Percentiles rank a stretch among this genome's conserved stretches.
Conservation (phyloP, 2,113 vertebrate species). For the Oxygymnocypris stewartii region DNA sequence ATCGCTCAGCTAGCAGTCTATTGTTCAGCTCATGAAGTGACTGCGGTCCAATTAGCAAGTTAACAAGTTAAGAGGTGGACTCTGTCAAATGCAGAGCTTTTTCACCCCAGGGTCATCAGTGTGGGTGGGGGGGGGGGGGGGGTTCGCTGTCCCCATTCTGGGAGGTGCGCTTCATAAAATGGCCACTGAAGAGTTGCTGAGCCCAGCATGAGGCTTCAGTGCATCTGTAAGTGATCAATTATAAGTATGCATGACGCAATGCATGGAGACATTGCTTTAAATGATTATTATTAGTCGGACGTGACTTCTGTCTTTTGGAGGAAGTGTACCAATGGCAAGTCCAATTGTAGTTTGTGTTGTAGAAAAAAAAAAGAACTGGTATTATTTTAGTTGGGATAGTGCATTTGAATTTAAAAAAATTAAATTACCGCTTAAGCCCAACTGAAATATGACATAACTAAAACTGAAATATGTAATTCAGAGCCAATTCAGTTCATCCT, state of each 20-base stretch:
- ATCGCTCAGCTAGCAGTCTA: slow-evolving; percentile 66
- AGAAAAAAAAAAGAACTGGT: neutral
- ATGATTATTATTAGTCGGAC: neutral
- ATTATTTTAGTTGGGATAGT: neutral
- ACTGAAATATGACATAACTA: neutral
- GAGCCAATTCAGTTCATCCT: slow-evolving; percentile 30
- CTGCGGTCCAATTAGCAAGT: slow-evolving; percentile 67
- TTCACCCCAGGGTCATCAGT: slow-evolving; percentile 62
- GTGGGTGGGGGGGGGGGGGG: slow-evolving; percentile 43
- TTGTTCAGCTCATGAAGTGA: slow-evolving; percentile 67
- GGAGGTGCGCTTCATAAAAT: slow-evolving; percentile 53
- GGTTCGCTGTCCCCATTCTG: slow-evolving; percentile 49
- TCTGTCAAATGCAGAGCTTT: slow-evolving; percentile 67
- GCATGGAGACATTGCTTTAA: too few species aligned
- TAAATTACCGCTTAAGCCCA: neutral
- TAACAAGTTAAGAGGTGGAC: slow-evolving; percentile 70
- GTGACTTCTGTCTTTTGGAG: neutral
- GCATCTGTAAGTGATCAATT: neutral
- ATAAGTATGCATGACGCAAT: neutral
- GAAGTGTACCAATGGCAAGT: neutral
- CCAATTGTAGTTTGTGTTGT: neutral
- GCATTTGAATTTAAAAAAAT: neutral
- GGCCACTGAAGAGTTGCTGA: slow-evolving; percentile 28
- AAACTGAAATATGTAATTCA: slow-evolving; percentile 17
- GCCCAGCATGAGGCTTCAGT: slow-evolving; percentile 14